Conservation (phyloP, 2,888 invertebrate species). For the Mesoligia furuncula region DNA sequence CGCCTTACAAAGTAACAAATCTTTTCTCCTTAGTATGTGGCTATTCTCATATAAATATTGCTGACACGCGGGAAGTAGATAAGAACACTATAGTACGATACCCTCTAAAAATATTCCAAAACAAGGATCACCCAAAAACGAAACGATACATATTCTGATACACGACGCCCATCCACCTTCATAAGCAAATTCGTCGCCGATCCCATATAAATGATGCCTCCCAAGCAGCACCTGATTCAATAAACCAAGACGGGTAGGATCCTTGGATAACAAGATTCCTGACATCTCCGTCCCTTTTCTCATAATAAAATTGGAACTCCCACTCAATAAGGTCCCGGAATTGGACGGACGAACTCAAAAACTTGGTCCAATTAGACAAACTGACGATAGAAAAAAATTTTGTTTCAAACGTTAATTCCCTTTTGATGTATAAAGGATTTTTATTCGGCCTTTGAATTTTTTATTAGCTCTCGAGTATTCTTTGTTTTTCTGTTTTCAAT, state of each 20-base stretch:
- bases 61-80: background rate
- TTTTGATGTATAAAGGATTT: slow-evolving; percentile 65
- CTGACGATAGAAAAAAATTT: slow-evolving; percentile 57
- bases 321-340: slow-evolving; percentile 60
- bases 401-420: slow-evolving; percentile 62
- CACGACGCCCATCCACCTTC: slow-evolving; percentile 35
- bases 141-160: slow-evolving; percentile 36
- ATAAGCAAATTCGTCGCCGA: slow-evolving; percentile 62
- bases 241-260: slow-evolving; percentile 68
- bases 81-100: background rate
- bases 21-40: background rate
- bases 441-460: slow-evolving; percentile 62
- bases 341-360: slow-evolving; percentile 71
- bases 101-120: slow-evolving; percentile 2
- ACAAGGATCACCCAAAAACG: background rate
- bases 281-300: slow-evolving; percentile 71
- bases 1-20: background rate
- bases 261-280: slow-evolving; percentile 74
- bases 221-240: slow-evolving; percentile 75
- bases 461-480: slow-evolving; percentile 61
- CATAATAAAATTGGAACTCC: slow-evolving; percentile 77
- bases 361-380: slow-evolving; percentile 67
- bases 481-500: slow-evolving; percentile 58
- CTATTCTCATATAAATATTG: background rate
- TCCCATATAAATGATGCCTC: slow-evolving; percentile 64